Conservation (phyloP, 2,888 invertebrate genomes). For the Hypomecis punctinalis region DNA sequence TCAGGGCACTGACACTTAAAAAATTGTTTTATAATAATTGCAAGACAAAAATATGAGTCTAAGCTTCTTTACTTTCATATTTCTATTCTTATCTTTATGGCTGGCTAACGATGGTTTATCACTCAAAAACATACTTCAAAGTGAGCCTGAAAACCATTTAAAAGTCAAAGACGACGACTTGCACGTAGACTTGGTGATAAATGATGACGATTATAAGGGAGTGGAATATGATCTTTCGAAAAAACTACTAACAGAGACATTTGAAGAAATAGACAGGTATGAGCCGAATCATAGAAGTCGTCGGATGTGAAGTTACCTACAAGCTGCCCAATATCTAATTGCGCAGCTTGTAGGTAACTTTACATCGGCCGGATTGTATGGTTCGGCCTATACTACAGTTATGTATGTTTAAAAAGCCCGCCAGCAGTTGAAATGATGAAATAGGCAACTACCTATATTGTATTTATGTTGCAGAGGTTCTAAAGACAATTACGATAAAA, state of each 20-base stretch:
- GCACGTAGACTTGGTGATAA: slow-evolving; percentile 54
- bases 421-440: too few species aligned
- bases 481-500: slow-evolving; percentile 29
- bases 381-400: too few species aligned
- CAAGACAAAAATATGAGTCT: neutral
- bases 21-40: too few species aligned
- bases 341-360: neutral
- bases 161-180: slow-evolving; percentile 44
- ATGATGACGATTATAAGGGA: slow-evolving; percentile 59
- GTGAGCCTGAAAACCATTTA: slow-evolving; percentile 1
- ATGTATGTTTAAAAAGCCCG: too few species aligned
- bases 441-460: too few species aligned
- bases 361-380: too few species aligned
- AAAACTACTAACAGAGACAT: slow-evolving; percentile 11
- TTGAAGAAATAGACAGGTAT: slow-evolving; percentile 50
- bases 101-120: slow-evolving; percentile 1
- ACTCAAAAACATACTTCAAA: slow-evolving; percentile 11
- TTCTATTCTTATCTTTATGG: slow-evolving; percentile 10
- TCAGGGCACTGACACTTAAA: too few species aligned
- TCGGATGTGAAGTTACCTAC: too few species aligned
- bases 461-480: slow-evolving; percentile 46
- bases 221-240: slow-evolving; percentile 36
- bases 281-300: too few species aligned
- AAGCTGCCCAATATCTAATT: neutral
- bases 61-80: neutral